A percentile compares a stretch with the other conserved stretches of the same genome.
phyloP scores from a whole-genome alignment of 1,140 invertebrate species.

The Aporrectodea caliginosa region DNA sequence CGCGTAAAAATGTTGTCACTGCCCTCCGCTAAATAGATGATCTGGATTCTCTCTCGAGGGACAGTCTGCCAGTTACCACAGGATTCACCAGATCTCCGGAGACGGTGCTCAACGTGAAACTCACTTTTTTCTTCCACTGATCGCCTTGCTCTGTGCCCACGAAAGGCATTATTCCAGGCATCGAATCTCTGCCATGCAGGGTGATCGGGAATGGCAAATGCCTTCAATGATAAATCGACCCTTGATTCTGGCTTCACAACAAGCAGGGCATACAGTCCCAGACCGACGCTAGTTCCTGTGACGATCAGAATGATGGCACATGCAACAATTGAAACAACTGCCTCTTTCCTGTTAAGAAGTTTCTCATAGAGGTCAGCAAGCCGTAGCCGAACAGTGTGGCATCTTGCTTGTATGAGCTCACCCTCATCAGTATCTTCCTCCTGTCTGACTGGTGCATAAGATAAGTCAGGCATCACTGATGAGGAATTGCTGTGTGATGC shows the following conservation, averaged over 20 bases:
- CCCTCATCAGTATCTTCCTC: no score
- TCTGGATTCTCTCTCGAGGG: conserved; percentile 12
- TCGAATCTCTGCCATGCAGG: conserved; percentile 40
- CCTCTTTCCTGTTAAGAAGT: no score
- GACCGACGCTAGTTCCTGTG: conserved; percentile 16
- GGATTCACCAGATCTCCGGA: background rate
- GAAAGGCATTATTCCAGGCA: conserved; percentile 37
- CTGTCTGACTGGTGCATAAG: no score
- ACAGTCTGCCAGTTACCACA: background rate
- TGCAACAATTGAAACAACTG: no score
- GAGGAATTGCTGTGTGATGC: no score
- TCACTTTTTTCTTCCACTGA: conserved; percentile 30
- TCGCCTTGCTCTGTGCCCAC: conserved; percentile 22
- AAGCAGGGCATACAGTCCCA: conserved; percentile 40
- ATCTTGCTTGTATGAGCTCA: no score
- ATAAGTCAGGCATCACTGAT: no score
- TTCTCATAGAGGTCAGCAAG: no score
- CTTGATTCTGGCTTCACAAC: conserved; percentile 36
- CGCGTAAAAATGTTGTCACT: conserved; percentile 46
- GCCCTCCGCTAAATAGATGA: conserved; percentile 40
- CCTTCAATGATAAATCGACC: conserved; percentile 46
- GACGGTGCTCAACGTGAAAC: background rate
- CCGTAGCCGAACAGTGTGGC: no score
- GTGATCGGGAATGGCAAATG: conserved; percentile 49
- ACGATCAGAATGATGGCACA: background rate